phyloP scores from a whole-genome alignment of 2,113 vertebrate genomes.

The Tretioscincus oriximinensis region DNA sequence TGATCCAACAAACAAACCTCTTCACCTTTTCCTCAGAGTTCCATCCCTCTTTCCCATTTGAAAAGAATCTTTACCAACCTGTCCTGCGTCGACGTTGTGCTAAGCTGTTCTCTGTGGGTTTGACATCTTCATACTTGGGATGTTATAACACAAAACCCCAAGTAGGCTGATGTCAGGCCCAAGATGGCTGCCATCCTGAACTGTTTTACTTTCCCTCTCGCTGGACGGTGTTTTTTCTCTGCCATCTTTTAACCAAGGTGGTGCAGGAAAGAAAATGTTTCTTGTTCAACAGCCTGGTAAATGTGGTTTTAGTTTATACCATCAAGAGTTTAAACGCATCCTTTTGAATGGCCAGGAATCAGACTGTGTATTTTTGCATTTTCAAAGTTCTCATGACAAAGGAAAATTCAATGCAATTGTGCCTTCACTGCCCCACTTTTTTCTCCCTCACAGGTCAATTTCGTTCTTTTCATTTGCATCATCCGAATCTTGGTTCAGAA shows the following conservation, averaged over 20 bases:
- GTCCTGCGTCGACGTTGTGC: slow-evolving; percentile 55
- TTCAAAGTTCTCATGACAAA: not conserved
- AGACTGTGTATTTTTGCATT: not conserved
- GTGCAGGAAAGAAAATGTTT: not conserved
- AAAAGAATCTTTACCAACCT: slow-evolving; percentile 38
- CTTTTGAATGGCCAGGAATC: too few species aligned
- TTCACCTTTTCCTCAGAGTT: slow-evolving; percentile 10
- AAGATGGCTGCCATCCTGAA: slow-evolving; percentile 72
- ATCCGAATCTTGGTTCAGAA: slow-evolving; percentile 95
- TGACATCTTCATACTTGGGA: slow-evolving; percentile 79
- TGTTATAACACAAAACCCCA: slow-evolving; percentile 72
- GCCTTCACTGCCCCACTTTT: not conserved
- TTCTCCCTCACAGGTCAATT: slow-evolving; percentile 80
- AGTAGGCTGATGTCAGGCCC: slow-evolving; percentile 75
- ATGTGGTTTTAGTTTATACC: not conserved
- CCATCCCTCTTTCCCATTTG: slow-evolving; percentile 17
- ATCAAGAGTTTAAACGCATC: too few species aligned
- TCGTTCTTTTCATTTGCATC: slow-evolving; percentile 91
- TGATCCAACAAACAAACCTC: too few species aligned
- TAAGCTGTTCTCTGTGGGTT: slow-evolving; percentile 73
- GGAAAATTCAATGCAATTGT: too few species aligned
- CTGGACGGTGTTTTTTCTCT: slow-evolving; percentile 40
- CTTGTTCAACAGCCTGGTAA: too few species aligned
- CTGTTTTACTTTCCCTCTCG: slow-evolving; percentile 54
- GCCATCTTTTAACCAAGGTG: slow-evolving; percentile 37